Evolutionary conservation across 2,797 vertebrate species (phyloP).

Genomic region (Spea hammondii): DNA sequence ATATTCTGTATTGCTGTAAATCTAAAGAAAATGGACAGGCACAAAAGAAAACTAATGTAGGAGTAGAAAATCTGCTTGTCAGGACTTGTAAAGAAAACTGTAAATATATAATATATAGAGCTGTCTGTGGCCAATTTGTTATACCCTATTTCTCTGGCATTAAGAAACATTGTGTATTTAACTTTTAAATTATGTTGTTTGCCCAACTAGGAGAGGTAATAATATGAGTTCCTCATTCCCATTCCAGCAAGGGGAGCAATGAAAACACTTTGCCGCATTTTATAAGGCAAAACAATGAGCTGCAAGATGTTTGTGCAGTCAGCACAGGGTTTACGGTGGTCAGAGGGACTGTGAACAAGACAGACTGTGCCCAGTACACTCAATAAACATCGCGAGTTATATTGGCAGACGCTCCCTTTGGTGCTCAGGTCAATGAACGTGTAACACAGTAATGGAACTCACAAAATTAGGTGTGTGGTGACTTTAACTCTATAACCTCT

Average conservation of each 20-base stretch:
- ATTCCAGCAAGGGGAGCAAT: background rate
- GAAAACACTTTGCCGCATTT: background rate
- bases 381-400: background rate
- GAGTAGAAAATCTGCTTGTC: too few species aligned
- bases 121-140: too few species aligned
- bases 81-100: too few species aligned
- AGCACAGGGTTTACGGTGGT: slow-evolving; percentile 22
- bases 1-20: too few species aligned
- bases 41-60: too few species aligned
- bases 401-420: background rate
- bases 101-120: too few species aligned
- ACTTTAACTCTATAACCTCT: background rate
- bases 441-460: background rate
- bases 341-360: slow-evolving; percentile 8
- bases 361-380: background rate
- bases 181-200: background rate
- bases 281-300: slow-evolving; percentile 34
- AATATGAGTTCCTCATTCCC: slow-evolving; percentile 5
- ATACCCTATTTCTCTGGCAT: too few species aligned
- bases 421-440: background rate
- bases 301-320: slow-evolving; percentile 9
- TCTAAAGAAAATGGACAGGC: too few species aligned
- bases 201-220: background rate
- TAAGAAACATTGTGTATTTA: too few species aligned
- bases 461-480: too few species aligned